Evolutionary conservation across 2,113 vertebrate species (phyloP).

Genomic region (Entelurus aequoreus): DNA sequence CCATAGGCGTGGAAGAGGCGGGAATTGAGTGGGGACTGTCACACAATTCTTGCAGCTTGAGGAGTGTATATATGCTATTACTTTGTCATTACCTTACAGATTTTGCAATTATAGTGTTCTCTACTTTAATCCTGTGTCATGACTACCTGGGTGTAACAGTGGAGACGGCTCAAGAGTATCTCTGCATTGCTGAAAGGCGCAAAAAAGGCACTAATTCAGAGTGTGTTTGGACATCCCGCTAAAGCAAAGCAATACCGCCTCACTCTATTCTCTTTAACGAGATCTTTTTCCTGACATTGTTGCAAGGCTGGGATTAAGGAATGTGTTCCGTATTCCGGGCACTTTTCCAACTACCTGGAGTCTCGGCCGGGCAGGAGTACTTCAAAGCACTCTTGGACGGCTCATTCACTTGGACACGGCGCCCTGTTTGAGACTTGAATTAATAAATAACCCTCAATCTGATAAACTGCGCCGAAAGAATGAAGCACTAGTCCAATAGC

Average conservation of each 20-base stretch:
- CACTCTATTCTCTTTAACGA: conserved; percentile 2
- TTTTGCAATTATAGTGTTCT: conserved; percentile 6
- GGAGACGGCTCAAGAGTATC: conserved; percentile 19
- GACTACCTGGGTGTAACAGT: conserved; percentile 34
- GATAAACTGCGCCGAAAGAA: conserved; percentile 4
- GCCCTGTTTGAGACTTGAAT: conserved; percentile 7
- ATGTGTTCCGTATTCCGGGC: conserved; percentile 19
- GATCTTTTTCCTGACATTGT: conserved; percentile 25
- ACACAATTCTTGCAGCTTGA: background rate
- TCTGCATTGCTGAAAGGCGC: conserved; percentile 11
- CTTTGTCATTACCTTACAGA: too few relatives aligned
- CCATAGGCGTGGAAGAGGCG: background rate
- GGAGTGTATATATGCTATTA: background rate
- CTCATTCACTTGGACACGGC: conserved; percentile 4
- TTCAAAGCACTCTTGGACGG: conserved; percentile 19
- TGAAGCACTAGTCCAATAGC: background rate
- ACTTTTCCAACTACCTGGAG: conserved; percentile 22
- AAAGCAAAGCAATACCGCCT: background rate
- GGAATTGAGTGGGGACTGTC: background rate
- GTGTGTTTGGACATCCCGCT: too few relatives aligned
- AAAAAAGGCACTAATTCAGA: too few relatives aligned
- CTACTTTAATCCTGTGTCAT: conserved; percentile 24
- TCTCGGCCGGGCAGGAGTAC: background rate
- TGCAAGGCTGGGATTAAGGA: conserved; percentile 20
- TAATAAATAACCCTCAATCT: background rate